phyloP scores from a whole-genome alignment of 53 echinoderm and acorn worm species.

The Mesocentrotus franciscanus region DNA sequence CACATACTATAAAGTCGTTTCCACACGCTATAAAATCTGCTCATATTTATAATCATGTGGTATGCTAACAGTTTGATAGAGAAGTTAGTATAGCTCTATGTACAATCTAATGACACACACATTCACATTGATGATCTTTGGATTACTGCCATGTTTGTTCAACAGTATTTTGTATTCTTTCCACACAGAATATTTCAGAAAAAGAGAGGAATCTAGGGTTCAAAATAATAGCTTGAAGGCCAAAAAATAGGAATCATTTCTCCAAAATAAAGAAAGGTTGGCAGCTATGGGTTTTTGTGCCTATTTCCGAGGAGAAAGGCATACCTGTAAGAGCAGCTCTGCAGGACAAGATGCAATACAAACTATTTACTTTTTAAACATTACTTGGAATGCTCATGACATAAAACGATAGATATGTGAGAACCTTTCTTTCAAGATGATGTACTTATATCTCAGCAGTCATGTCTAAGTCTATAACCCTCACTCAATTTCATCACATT shows the following conservation, averaged over 20 bases:
- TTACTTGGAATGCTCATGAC: neutral
- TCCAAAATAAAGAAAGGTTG: too few species aligned
- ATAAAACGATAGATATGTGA: neutral
- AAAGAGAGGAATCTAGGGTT: too few species aligned
- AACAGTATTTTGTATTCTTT: neutral
- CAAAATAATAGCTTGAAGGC: too few species aligned
- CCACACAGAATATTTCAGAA: too few species aligned
- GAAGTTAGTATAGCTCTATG: neutral
- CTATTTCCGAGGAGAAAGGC: neutral
- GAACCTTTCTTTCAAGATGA: neutral
- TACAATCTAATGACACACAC: neutral
- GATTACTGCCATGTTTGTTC: neutral
- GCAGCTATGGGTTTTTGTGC: neutral
- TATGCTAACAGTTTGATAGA: neutral
- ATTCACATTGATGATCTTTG: neutral
- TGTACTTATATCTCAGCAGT: neutral
- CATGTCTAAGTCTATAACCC: neutral
- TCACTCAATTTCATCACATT: neutral
- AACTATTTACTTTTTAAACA: neutral
- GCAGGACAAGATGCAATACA: neutral
- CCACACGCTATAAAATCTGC: neutral
- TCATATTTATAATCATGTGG: neutral
- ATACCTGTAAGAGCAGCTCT: neutral
- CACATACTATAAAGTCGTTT: neutral
- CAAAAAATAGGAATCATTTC: too few species aligned